Evolutionary conservation across 2,888 invertebrate genomes (phyloP), one percentile per base, ranked within the genome.

Genomic region (Eristalinus aeneus): DNA sequence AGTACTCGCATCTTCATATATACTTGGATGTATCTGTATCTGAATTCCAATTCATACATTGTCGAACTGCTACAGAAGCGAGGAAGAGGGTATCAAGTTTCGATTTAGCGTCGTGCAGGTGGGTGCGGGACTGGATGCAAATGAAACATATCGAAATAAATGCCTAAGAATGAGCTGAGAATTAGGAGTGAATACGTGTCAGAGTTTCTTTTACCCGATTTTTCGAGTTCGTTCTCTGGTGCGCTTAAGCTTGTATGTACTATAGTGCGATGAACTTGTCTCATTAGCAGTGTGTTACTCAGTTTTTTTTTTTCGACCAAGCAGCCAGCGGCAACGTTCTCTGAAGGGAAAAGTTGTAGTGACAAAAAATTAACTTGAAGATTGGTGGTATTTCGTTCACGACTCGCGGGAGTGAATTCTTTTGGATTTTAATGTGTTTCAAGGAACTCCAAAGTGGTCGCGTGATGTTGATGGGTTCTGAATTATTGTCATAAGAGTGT

Each of bases 71-170:
- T 61, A 53, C 67, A 32, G 22, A n/a, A 16, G 20, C 60, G 22
- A 60, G 68, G 63, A 76, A 68, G 31, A 77, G 69, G 63, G 61
- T 69, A 77, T 77, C 77, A 69, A 16, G 69, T 77, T 77, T 69
- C 22, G 77, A 69, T 69, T 54, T 46, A 39, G 23, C 23, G 23
- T 11, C 12, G 56, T 0, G 23, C 23, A 23, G 22, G 54, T 22
- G 22, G 2, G 56, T 1, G 56, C 8, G 46, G 1, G 39, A n/a
- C n/a, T 16, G 46, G 46, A 46, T 46, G 46, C 46, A 58, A 27
- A 39, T 58, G 27, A 39, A 31, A 46, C 3, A 6, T 20, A 22
- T 32, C 8, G 54, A 32, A 65, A 46, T 32, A 23, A 58, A 23
- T 60, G 75, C 53, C 46, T 22, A 67, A 46, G 74, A 23, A 16